phyloP scores from a whole-genome alignment of 2,113 vertebrate genomes.

The Gymnogyps californianus region DNA sequence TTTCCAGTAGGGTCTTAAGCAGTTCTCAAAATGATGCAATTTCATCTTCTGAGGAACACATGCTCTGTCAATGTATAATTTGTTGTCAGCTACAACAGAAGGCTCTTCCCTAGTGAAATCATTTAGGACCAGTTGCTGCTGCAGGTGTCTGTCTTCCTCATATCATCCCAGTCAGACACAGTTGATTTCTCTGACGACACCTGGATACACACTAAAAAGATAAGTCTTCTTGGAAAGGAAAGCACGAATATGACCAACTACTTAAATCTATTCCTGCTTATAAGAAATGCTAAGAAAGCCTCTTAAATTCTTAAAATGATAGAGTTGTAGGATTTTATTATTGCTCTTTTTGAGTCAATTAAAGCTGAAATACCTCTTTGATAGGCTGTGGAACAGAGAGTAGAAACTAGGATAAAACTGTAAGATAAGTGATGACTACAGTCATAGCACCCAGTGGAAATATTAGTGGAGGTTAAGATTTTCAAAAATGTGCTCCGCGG shows the following conservation, averaged over 20 bases:
- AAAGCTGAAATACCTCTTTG: background rate
- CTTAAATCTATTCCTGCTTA: background rate
- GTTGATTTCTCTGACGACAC: background rate
- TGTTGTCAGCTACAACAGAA: background rate
- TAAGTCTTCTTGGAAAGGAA: background rate
- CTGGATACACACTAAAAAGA: background rate
- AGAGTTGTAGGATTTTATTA: background rate
- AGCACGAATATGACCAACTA: background rate
- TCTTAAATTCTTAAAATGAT: background rate
- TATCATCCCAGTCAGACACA: background rate
- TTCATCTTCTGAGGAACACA: background rate
- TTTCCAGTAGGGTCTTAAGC: background rate
- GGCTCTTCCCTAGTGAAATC: background rate
- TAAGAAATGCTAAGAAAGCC: background rate
- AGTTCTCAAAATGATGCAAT: background rate
- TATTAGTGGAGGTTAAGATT: background rate
- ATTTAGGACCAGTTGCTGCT: background rate
- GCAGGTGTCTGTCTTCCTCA: background rate
- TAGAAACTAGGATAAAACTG: background rate
- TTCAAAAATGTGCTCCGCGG: fast-evolving
- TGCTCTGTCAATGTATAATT: background rate
- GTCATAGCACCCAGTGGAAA: background rate
- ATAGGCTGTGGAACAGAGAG: background rate
- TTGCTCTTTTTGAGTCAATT: background rate
- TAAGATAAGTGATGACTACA: background rate